phyloP scores from a whole-genome alignment of 2,888 invertebrate species.

The Agrochola lychnidis region DNA sequence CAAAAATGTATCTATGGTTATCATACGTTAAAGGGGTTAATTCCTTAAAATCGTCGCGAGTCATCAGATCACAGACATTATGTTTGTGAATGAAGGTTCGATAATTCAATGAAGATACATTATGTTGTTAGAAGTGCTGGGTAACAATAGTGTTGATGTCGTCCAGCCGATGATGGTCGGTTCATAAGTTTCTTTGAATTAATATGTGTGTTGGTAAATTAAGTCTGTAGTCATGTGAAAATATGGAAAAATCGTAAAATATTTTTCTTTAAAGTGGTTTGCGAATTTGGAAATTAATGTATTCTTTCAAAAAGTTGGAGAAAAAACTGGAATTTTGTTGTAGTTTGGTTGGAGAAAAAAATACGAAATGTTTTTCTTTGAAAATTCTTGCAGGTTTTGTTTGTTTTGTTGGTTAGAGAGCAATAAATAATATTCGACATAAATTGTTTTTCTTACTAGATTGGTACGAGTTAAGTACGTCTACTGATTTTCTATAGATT shows the following conservation, averaged over 20 bases:
- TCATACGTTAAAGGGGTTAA: too few species aligned
- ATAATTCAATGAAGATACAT: conserved; percentile 41
- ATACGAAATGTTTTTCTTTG: not conserved
- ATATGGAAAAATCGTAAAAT: not conserved
- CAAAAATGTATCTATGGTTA: too few species aligned
- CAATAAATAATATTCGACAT: not conserved
- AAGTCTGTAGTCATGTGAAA: conserved; percentile 3
- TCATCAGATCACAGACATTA: too few species aligned
- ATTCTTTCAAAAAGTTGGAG: not conserved
- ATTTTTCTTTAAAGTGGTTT: not conserved
- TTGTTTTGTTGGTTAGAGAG: not conserved
- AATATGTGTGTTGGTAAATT: conserved; percentile 19
- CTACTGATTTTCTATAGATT: not conserved
- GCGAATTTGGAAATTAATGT: not conserved
- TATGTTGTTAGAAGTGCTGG: conserved; percentile 35
- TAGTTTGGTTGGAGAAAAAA: not conserved
- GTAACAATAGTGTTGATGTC: conserved; percentile 52
- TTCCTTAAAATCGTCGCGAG: not conserved
- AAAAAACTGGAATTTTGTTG: not conserved
- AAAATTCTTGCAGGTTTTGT: too few species aligned
- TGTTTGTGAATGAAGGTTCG: conserved; percentile 8
- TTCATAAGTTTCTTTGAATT: conserved; percentile 51
- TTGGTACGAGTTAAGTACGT: too few species aligned
- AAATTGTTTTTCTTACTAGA: not conserved
- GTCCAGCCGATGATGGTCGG: conserved; percentile 19